These are phyloP conservation scores for Pseudomyrmex concolor DNA, from an alignment of 1,140 invertebrate genomes.

Conservation along the genomic window DNA sequence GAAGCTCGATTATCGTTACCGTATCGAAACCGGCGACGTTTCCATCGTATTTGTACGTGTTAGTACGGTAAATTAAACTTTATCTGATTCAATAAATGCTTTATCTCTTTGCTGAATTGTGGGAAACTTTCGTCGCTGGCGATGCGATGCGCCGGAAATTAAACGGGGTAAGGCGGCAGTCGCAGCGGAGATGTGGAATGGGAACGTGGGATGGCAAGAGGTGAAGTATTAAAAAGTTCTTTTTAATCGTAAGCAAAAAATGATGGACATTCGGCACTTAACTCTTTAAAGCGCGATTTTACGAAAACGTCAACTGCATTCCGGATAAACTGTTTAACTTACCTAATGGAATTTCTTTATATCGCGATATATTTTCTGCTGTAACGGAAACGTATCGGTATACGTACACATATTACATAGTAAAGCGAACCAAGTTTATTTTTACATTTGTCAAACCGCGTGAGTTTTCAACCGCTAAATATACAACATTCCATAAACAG, in stretches of 20 bases:
- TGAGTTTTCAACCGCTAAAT: constrained; percentile 7
- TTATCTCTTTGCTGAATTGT: constrained; percentile 46
- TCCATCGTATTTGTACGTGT: constrained; percentile 42
- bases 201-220: neutral
- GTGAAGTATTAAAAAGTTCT: constrained; percentile 34
- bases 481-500: constrained; percentile 9
- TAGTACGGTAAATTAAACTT: constrained; percentile 59
- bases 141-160: constrained; percentile 49
- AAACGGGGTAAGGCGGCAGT: constrained; percentile 50
- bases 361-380: constrained; percentile 11
- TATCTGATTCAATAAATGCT: constrained; percentile 60
- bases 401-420: neutral
- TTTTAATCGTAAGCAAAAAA: constrained; percentile 25
- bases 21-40: constrained; percentile 34
- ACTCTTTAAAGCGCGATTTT: constrained; percentile 35
- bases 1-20: constrained; percentile 39
- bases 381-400: neutral
- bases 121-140: constrained; percentile 47
- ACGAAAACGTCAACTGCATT: constrained; percentile 24
- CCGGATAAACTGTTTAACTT: constrained; percentile 26
- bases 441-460: constrained; percentile 4
- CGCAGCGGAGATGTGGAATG: constrained; percentile 9
- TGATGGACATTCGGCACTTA: constrained; percentile 15
- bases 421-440: constrained; percentile 1
- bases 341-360: constrained; percentile 25